A percentile compares a stretch with the other conserved stretches of the same genome.
phyloP scores from a whole-genome alignment of 2,888 invertebrate genomes.

The Gortyna flavago region DNA sequence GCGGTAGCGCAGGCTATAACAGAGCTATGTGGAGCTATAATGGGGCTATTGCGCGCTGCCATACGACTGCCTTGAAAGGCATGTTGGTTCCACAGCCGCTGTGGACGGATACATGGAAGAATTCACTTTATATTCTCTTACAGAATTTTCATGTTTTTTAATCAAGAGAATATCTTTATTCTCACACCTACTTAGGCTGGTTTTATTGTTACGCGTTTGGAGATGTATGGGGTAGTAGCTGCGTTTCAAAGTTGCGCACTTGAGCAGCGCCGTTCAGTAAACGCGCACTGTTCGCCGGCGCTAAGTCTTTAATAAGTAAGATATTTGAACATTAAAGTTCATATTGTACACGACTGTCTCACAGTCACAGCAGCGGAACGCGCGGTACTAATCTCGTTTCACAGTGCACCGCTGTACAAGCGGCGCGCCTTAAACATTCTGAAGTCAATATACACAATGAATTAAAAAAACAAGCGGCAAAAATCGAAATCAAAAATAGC shows the following conservation, averaged over 20 bases:
- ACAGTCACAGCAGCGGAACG: too few relatives aligned
- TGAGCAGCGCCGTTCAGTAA: too few relatives aligned
- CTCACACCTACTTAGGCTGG: not conserved
- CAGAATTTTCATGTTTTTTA: not conserved
- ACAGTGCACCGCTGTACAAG: too few relatives aligned
- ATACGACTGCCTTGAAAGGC: slow-evolving; percentile 16
- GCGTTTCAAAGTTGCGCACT: too few relatives aligned
- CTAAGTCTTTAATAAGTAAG: too few relatives aligned
- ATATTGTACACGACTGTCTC: too few relatives aligned
- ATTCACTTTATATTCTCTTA: slow-evolving; percentile 3
- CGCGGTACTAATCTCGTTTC: too few relatives aligned
- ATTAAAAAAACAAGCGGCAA: not conserved
- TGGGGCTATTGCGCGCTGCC: not conserved
- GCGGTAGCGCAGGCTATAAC: not conserved
- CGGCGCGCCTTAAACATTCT: not conserved
- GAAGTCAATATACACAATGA: not conserved
- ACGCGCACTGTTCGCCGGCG: too few relatives aligned
- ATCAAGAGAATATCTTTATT: not conserved
- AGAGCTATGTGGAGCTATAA: slow-evolving; percentile 8
- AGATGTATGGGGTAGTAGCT: too few relatives aligned
- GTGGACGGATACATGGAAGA: not conserved
- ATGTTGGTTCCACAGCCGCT: slow-evolving; percentile 25
- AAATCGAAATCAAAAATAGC: not conserved
- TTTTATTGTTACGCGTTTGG: too few relatives aligned
- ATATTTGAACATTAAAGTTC: too few relatives aligned